Conservation (phyloP, 2,113 vertebrate genomes). For the Periophthalmodon schlosseri region DNA sequence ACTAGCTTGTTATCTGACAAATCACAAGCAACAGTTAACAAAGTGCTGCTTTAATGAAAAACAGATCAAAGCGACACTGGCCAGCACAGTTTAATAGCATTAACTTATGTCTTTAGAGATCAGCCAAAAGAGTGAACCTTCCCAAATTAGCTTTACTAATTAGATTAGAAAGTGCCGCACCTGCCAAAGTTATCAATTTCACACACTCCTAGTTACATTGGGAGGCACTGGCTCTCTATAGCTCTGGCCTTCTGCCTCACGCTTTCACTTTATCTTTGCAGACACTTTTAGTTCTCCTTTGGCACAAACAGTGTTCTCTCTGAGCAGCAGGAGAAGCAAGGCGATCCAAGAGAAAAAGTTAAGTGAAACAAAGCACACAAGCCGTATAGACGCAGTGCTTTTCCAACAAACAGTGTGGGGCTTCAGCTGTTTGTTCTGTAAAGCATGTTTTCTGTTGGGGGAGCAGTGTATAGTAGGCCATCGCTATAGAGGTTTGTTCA, state of each 20-base stretch:
- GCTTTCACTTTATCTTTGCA: conserved; percentile 19
- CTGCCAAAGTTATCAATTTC: neutral
- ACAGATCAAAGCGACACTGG: neutral
- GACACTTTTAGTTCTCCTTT: conserved; percentile 32
- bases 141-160: neutral
- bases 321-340: conserved; percentile 16
- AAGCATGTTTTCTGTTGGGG: neutral
- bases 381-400: conserved; percentile 10
- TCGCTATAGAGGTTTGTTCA: neutral
- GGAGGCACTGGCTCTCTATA: conserved; percentile 16
- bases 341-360: conserved; percentile 30
- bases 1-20: neutral
- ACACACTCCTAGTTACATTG: neutral
- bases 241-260: conserved; percentile 11
- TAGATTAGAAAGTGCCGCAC: neutral
- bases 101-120: neutral
- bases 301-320: conserved; percentile 6
- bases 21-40: neutral
- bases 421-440: neutral
- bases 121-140: neutral
- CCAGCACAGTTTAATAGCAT: neutral
- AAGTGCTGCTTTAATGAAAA: neutral
- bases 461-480: neutral
- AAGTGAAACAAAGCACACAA: conserved; percentile 33
- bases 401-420: neutral